Conservation (phyloP, 2,888 invertebrate species). For the Leucoptera coffeella region DNA sequence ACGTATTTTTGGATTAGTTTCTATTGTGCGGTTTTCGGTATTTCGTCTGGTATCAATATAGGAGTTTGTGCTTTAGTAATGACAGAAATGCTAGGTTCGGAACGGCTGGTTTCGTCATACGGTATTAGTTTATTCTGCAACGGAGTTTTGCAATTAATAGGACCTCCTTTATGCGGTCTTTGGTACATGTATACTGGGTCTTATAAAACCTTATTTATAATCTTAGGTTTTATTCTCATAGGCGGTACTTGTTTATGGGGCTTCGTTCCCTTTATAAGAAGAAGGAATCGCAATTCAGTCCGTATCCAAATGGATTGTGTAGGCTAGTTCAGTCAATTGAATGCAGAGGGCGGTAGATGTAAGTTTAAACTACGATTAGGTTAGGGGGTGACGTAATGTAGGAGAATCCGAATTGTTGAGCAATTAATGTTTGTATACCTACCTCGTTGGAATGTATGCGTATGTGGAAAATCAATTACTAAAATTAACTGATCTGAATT, state of each 20-base stretch:
- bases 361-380: too few species aligned
- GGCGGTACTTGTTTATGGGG: constrained; percentile 70
- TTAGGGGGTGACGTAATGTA: too few species aligned
- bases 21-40: constrained; percentile 71
- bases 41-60: constrained; percentile 79
- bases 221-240: constrained; percentile 66
- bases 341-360: too few species aligned
- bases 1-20: constrained; percentile 59
- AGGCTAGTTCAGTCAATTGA: too few species aligned
- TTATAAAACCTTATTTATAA: constrained; percentile 67
- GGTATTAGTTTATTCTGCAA: constrained; percentile 82
- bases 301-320: too few species aligned
- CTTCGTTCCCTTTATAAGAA: constrained; percentile 68
- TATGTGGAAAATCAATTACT: too few species aligned
- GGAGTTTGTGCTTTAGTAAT: constrained; percentile 83
- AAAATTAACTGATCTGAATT: too few species aligned
- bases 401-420: too few species aligned
- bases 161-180: constrained; percentile 77
- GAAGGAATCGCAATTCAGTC: too few species aligned
- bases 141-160: constrained; percentile 72
- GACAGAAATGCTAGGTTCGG: constrained; percentile 81
- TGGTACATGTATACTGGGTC: constrained; percentile 60
- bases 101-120: constrained; percentile 78
- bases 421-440: too few species aligned
- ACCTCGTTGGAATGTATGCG: too few species aligned